A percentile compares a stretch with the other conserved stretches of the same genome.
phyloP scores from a whole-genome alignment of 2,113 vertebrate species.

The Corythoichthys haematopterus region DNA sequence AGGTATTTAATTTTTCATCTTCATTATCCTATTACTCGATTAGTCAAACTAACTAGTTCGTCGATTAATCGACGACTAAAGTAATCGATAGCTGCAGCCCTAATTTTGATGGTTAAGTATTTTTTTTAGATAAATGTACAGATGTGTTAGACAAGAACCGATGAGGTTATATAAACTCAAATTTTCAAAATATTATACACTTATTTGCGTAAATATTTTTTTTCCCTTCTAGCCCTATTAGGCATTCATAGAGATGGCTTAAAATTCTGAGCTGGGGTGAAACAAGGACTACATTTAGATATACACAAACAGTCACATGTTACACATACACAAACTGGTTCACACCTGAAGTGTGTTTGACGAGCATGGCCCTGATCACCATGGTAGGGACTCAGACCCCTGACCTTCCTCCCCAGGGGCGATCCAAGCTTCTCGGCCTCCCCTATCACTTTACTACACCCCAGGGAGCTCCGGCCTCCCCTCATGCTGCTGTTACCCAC shows the following conservation, averaged over 20 bases:
- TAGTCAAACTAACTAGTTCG: no score
- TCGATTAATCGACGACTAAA: no score
- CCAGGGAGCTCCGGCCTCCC: constrained; percentile 43
- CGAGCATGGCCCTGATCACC: constrained; percentile 39
- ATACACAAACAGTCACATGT: not conserved
- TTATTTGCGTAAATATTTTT: no score
- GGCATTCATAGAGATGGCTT: not conserved
- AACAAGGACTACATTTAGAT: not conserved
- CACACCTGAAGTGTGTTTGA: constrained; percentile 34
- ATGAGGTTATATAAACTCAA: no score
- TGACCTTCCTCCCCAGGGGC: constrained; percentile 45
- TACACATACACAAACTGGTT: not conserved
- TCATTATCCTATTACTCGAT: no score
- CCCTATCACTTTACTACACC: constrained; percentile 68
- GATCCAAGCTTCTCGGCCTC: constrained; percentile 37
- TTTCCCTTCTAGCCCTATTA: no score
- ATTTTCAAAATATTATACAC: no score
- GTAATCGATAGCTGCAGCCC: no score
- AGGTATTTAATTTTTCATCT: no score
- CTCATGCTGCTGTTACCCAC: constrained; percentile 23
- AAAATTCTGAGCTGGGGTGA: not conserved
- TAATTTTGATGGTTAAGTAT: no score
- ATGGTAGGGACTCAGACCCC: constrained; percentile 31
- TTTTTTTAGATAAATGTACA: no score
- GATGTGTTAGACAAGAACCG: no score